Evolutionary conservation across 2,797 vertebrate species (phyloP).

Genomic region (Carduelis carduelis): DNA sequence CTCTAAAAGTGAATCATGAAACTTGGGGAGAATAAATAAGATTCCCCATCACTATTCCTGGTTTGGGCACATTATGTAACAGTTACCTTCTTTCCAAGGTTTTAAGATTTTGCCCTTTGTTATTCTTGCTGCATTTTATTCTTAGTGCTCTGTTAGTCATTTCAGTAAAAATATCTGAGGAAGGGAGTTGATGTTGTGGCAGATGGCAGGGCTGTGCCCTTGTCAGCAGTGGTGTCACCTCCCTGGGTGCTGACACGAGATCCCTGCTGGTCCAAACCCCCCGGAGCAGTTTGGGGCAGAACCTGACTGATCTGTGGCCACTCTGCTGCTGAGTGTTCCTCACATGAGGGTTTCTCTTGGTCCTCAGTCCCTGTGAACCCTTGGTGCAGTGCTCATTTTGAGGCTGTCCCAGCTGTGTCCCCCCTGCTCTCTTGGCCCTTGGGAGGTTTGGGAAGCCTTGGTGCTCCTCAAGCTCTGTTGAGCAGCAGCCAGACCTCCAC

Average conservation of each 20-base stretch:
- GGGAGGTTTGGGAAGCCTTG: neutral
- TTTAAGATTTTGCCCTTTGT: neutral
- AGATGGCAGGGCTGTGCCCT: neutral
- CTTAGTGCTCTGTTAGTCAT: neutral
- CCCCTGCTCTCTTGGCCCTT: neutral
- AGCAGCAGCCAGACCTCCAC: neutral
- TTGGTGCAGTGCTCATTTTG: neutral
- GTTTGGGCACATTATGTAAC: neutral
- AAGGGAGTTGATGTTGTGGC: neutral
- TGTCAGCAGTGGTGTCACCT: neutral
- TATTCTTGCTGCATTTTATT: neutral
- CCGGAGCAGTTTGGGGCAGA: too few species aligned
- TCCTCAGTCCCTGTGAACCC: neutral
- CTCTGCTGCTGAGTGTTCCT: neutral
- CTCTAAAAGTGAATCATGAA: neutral
- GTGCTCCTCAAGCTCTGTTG: neutral
- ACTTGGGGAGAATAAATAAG: neutral
- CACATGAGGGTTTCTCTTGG: neutral
- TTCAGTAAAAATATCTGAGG: neutral
- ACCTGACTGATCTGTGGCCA: neutral
- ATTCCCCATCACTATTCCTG: rapidly evolving
- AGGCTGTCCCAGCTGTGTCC: neutral
- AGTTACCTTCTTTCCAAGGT: neutral
- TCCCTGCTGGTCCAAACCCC: neutral
- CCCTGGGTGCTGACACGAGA: neutral